phyloP scores from a whole-genome alignment of 2,888 invertebrate species.

The Drosophila parthenogenetica region DNA sequence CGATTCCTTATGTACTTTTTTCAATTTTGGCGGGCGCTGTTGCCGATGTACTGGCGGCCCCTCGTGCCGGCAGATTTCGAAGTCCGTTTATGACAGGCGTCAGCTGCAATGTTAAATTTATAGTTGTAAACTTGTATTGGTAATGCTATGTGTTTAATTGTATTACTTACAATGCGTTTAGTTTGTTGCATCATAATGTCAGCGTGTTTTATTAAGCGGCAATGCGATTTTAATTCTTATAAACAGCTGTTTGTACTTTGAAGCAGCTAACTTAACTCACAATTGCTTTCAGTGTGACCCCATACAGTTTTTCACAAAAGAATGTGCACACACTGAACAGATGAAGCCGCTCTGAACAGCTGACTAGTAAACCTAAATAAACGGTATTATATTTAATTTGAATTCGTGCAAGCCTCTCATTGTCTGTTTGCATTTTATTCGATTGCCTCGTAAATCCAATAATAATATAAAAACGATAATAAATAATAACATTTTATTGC shows the following conservation, averaged over 20 bases:
- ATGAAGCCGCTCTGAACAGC: too few species aligned
- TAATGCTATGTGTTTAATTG: not conserved
- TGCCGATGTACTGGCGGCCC: conserved; percentile 48
- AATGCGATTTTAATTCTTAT: conserved; percentile 28
- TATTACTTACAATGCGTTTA: conserved; percentile 59
- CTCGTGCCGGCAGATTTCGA: conserved; percentile 57
- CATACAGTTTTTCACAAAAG: conserved; percentile 13
- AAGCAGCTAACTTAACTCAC: conserved; percentile 33
- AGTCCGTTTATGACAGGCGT: conserved; percentile 51
- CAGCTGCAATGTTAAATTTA: conserved; percentile 34
- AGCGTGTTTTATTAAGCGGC: conserved; percentile 38
- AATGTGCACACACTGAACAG: too few species aligned
- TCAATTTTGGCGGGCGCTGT: conserved; percentile 79
- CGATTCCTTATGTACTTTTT: conserved; percentile 65
- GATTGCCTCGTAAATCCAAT: too few species aligned
- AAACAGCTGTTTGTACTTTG: conserved; percentile 41
- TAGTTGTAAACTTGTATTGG: not conserved
- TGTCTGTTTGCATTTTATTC: too few species aligned
- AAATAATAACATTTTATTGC: too few species aligned
- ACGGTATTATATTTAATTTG: too few species aligned
- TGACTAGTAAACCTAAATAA: too few species aligned
- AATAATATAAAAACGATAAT: too few species aligned
- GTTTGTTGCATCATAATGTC: conserved; percentile 68
- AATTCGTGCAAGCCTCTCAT: too few species aligned
- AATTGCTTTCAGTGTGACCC: conserved; percentile 1